Evolutionary conservation across 2,888 invertebrate species (phyloP).

Genomic region (Autographa pulchrina): DNA sequence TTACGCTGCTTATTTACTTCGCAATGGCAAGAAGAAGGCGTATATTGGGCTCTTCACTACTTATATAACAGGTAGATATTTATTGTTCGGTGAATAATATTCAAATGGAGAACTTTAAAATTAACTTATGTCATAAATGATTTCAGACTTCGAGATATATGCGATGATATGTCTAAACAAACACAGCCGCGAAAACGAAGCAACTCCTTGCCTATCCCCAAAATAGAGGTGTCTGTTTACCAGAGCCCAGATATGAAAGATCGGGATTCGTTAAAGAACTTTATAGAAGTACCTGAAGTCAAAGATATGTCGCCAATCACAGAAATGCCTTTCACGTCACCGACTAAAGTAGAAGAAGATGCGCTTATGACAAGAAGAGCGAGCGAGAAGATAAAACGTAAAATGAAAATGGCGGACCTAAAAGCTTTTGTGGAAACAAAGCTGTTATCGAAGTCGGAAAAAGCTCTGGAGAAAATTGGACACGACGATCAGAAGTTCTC

Average conservation of each 20-base stretch:
- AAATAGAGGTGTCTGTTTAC: conserved; percentile 96
- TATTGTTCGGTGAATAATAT: not conserved
- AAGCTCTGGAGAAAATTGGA: conserved; percentile 96
- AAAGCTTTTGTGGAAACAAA: conserved; percentile 98
- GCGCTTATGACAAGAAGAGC: conserved; percentile 89
- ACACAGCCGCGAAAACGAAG: conserved; percentile 96
- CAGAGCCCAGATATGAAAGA: conserved; percentile 93
- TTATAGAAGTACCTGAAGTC: conserved; percentile 93
- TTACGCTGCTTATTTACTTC: conserved; percentile 98
- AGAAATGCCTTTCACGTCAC: conserved; percentile 83
- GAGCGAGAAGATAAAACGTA: conserved; percentile 95
- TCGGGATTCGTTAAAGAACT: conserved; percentile 91
- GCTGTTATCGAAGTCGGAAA: conserved; percentile 96
- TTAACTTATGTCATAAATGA: not conserved
- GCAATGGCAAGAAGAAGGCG: conserved; percentile 99
- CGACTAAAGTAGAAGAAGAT: conserved; percentile 81
- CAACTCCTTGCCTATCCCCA: conserved; percentile 97
- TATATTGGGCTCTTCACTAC: conserved; percentile 98
- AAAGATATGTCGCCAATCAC: conserved; percentile 91
- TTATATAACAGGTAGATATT: conserved; percentile 93
- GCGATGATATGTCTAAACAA: conserved; percentile 94
- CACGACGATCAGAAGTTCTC: conserved; percentile 92
- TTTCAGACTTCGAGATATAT: conserved; percentile 94
- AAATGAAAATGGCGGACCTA: conserved; percentile 97
- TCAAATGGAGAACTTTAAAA: not conserved